Base-by-base conservation (phyloP, 2,113 vertebrate species). In the Eolophus roseicapilla region DNA sequence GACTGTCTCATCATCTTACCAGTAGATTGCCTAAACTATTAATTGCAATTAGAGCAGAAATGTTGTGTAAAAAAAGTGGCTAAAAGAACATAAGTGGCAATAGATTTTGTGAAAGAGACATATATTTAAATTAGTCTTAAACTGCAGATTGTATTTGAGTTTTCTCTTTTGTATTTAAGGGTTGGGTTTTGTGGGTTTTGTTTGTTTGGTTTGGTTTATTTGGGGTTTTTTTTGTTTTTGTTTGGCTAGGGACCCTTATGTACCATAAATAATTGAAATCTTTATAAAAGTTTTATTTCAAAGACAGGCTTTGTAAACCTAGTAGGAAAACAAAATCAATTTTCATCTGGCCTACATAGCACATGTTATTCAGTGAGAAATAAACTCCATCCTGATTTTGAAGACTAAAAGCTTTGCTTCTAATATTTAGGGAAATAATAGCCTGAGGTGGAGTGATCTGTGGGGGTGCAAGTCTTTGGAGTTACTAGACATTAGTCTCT, bases 261-360 rank as follows among this genome's bases (percentile, higher is more conserved):
- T 89, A 44, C 25, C 43, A 24, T 73, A 44, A 93, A 55, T 82
- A 83, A 49, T 46, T 63, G 64, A 69, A 62, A 17, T 10, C 7
- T 35, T 47, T 47, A 35, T 53, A 50, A 6, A 65, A 65, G 17
- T 28, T 83, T 29, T 33, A 59, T 81, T 91, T 95, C n/a, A 59
- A 55, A 89, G n/a, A 55, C 19, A 73, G 12, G 20, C 41, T 87
- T 73, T 44, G 27, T 65, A 92, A 93, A 69, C 23, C 60, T 31
- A 67, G 24, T 74, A 39, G 67, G 65, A 87, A 74, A 95, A 83
- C 9, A 83, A 89, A 93, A 88, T 92, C 55, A 76, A 59, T 94
- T 79, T 93, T 86, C 57, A 64, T 73, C 57, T 93, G 50, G 76
- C 53, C 24, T 78, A 67, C 57, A 37, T 9, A 18, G 33, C 83